These are phyloP conservation scores for Cyanoramphus novaezelandiae DNA, from an alignment of 2,113 vertebrate species.

Conservation along the genomic window DNA sequence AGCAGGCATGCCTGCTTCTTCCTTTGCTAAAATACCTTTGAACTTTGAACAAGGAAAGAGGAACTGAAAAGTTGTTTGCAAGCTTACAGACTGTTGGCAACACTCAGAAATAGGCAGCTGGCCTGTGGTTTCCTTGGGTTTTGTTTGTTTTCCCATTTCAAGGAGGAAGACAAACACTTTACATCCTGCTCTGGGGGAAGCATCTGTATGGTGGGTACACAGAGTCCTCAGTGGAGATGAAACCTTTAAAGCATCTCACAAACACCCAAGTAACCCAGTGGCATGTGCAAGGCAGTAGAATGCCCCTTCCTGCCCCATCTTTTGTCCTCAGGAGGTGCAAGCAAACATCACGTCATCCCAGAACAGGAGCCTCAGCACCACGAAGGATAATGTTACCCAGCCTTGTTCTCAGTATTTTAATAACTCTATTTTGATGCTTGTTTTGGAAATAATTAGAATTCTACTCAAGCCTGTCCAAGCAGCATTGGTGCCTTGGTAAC, in stretches of 20 bases:
- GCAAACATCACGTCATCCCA: not conserved
- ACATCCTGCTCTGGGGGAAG: not conserved
- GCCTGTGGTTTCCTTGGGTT: not conserved
- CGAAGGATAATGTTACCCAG: not conserved
- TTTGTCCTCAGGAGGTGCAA: not conserved
- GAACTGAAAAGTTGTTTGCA: not conserved
- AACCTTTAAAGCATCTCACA: not conserved
- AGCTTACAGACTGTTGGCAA: not conserved
- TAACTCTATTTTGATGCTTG: not conserved
- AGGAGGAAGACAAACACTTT: not conserved
- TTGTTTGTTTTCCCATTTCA: not conserved
- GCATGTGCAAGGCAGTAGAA: accelerated
- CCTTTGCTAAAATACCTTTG: not conserved
- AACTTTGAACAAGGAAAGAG: not conserved
- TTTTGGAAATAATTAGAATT: not conserved
- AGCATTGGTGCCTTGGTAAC: not conserved
- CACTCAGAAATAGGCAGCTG: not conserved
- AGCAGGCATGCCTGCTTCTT: not conserved
- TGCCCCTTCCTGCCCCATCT: not conserved
- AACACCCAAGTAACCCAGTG: not conserved
- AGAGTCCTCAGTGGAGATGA: not conserved
- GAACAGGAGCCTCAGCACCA: not conserved
- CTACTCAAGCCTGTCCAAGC: not conserved
- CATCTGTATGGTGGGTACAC: not conserved
- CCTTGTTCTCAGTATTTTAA: not conserved